These are phyloP conservation scores for Aromia moschata DNA, from an alignment of 2,888 invertebrate species.

Conservation along the genomic window DNA sequence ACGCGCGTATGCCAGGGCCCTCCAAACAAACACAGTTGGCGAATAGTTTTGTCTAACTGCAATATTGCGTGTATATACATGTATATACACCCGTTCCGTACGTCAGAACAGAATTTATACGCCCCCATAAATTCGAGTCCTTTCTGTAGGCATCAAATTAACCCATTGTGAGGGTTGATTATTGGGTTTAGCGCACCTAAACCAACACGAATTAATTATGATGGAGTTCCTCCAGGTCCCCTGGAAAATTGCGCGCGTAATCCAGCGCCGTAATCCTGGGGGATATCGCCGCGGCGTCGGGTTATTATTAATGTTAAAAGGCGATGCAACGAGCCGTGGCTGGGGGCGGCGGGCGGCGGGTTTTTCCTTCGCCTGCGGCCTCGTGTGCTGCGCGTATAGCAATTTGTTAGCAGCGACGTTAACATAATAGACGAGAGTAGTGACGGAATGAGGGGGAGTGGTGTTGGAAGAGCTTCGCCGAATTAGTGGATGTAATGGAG, in stretches of 20 bases:
- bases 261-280: constrained; percentile 21
- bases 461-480: no score
- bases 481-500: no score
- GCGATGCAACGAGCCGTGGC: constrained; percentile 2
- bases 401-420: no score
- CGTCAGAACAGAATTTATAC: constrained; percentile 34
- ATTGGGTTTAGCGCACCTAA: constrained; percentile 39
- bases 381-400: no score
- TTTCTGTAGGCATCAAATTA: constrained; percentile 39
- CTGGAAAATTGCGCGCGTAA: constrained; percentile 25
- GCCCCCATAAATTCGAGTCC: constrained; percentile 34
- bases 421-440: no score
- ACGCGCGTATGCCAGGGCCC: background rate
- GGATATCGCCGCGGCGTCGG: constrained; percentile 13
- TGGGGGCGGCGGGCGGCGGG: no score
- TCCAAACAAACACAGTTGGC: background rate
- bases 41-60: constrained; percentile 18
- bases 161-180: constrained; percentile 39
- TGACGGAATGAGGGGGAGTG: no score
- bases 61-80: constrained; percentile 17
- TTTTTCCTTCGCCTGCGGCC: no score
- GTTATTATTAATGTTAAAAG: constrained; percentile 29
- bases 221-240: constrained; percentile 31
- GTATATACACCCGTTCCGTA: no score
- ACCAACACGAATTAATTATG: constrained; percentile 41